Evolutionary conservation across 2,113 vertebrate species (phyloP), one percentile per base, ranked within the genome.

Genomic region (Hydrochoerus hydrochaeris): DNA sequence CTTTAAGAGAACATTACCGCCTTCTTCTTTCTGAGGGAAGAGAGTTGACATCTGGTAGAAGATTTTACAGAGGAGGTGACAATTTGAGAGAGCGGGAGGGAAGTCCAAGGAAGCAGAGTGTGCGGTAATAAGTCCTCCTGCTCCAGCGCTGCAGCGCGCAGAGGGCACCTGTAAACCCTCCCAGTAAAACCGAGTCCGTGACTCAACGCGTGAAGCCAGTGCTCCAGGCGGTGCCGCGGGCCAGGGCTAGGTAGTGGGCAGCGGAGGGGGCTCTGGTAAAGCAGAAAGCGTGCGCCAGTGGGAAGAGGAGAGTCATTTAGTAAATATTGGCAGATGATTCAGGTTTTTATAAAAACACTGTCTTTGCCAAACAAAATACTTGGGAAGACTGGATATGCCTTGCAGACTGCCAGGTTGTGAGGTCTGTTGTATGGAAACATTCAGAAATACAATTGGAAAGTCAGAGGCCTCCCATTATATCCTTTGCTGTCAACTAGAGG

Each of bases 361-460:
- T 60, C 62, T 95, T 95, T 63, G 17, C 80, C 91, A 93, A 91
- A 89, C 60, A 90, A 95, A 95, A 97, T 85, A 92, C 44, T 93
- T 96, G 82, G n/a, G 26, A 93, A 90, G 85, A 83, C 62, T 95
- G 65, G 46, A 78, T 92, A 57, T 5, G 22, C 96, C 46, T 82
- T 96, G 77, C 32, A 77, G 69, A 60, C 80, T 85, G 19, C 24
- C n/a, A 54, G 52, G 94, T 90, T 85, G 44, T 91, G 67, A 96
- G 58, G 54, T 77, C 38, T 38, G 84, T 77, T 90, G 11, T 78
- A 81, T 46, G 88, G 90, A 95, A 91, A 95, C 54, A n/a, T 87
- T 89, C 81, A 57, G 88, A 93, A 97, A 91, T 38, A 62, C 41
- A 86, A 28, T 46, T 54, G 67, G 87, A 95, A 87, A 94, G 46